A percentile compares a stretch with the other conserved stretches of the same genome.
phyloP scores from a whole-genome alignment of 2,113 vertebrate genomes.

The Ameiurus melas region DNA sequence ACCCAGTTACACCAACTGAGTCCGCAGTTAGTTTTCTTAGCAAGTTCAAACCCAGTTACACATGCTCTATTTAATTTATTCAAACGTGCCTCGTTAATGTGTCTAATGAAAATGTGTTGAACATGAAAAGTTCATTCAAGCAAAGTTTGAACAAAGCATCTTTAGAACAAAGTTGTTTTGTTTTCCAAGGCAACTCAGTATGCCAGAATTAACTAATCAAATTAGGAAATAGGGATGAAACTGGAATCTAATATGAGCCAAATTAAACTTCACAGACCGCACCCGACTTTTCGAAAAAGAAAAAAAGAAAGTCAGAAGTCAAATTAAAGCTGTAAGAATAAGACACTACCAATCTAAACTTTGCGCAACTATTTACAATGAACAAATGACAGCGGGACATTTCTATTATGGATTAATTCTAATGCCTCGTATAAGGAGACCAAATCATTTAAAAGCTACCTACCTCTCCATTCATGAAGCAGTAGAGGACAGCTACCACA shows the following conservation, averaged over 20 bases:
- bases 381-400: background rate
- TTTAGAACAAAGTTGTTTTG: background rate
- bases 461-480: constrained; percentile 98
- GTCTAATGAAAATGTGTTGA: background rate
- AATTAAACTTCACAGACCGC: background rate
- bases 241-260: background rate
- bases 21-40: background rate
- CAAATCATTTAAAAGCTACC: constrained; percentile 38
- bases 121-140: background rate
- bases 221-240: background rate
- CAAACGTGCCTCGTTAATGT: background rate
- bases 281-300: background rate
- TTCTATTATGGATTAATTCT: background rate
- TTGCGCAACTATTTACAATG: background rate
- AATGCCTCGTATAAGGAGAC: background rate
- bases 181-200: background rate
- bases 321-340: background rate
- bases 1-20: background rate
- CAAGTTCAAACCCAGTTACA: background rate
- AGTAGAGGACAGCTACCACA: constrained; percentile 95
- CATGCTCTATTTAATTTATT: background rate
- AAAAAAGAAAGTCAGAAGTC: background rate
- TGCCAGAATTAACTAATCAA: background rate
- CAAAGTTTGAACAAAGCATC: too few species aligned
- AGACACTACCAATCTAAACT: background rate